Percentiles rank a stretch among this genome's conserved stretches.
Conservation (phyloP, 1,140 invertebrate genomes). For the Andrena cerasifolii region DNA sequence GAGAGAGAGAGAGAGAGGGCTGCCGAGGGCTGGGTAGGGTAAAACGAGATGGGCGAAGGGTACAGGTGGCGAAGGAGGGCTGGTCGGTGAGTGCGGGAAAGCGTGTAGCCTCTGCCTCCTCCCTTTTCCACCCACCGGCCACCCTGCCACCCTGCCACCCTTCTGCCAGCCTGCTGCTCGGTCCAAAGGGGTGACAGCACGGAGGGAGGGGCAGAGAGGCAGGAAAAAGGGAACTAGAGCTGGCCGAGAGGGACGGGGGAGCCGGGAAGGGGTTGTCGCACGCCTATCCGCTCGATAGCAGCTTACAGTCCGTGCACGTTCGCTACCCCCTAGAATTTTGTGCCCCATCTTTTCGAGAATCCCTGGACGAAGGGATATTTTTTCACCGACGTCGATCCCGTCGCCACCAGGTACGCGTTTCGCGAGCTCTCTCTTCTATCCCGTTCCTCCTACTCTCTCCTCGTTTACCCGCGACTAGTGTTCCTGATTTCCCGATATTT, state of each 20-base stretch:
- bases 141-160: conserved; percentile 65
- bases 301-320: conserved; percentile 79
- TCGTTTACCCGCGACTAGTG: too few relatives aligned
- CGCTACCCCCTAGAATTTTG: conserved; percentile 72
- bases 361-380: background rate
- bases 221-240: conserved; percentile 70
- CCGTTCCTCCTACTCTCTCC: too few relatives aligned
- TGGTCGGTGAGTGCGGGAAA: conserved; percentile 66
- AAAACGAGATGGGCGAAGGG: conserved; percentile 53
- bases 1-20: conserved; percentile 42
- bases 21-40: conserved; percentile 48
- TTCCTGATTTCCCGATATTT: too few relatives aligned
- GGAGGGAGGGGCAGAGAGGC: conserved; percentile 27
- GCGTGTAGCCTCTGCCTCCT: conserved; percentile 68
- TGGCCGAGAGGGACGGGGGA: conserved; percentile 66
- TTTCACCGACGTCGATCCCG: background rate
- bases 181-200: conserved; percentile 57
- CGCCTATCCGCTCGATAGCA: conserved; percentile 81
- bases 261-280: conserved; percentile 74
- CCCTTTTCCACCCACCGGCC: conserved; percentile 67
- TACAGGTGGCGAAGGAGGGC: conserved; percentile 45
- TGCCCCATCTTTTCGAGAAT: conserved; percentile 56
- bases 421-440: background rate
- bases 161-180: conserved; percentile 61
- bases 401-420: background rate